Evolutionary conservation across 2,113 vertebrate species (phyloP).

Genomic region (Pedionomus torquatus): DNA sequence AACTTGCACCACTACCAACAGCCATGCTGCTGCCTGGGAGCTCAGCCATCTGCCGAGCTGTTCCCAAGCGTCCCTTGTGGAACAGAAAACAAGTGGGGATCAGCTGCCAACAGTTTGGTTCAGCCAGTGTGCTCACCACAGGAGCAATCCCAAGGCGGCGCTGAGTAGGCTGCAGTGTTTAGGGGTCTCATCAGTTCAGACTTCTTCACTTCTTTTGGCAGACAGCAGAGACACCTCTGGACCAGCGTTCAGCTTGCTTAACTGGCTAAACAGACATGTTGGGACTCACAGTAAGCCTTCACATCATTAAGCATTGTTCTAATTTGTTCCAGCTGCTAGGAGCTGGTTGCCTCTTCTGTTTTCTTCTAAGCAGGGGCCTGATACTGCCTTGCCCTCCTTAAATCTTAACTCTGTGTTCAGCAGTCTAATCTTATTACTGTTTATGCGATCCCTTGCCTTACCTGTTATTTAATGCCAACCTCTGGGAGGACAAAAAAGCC

Average conservation of each 20-base stretch:
- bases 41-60: not conserved
- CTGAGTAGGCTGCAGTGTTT: not conserved
- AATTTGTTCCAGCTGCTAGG: not conserved
- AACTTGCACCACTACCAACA: not conserved
- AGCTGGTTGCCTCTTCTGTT: not conserved
- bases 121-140: not conserved
- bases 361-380: not conserved
- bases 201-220: not conserved
- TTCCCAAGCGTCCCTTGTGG: not conserved
- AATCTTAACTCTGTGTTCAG: not conserved
- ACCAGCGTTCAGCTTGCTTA: not conserved
- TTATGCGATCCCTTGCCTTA: not conserved
- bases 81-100: not conserved
- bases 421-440: not conserved
- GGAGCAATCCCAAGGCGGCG: not conserved
- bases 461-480: not conserved
- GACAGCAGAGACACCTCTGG: not conserved
- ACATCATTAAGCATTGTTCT: not conserved
- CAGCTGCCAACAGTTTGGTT: not conserved
- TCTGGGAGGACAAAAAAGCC: not conserved
- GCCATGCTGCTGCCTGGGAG: not conserved
- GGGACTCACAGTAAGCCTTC: not conserved
- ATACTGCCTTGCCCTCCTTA: not conserved
- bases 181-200: not conserved
- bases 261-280: not conserved